phyloP scores from a whole-genome alignment of 1,140 invertebrate genomes.

The Drosophila arizonae region DNA sequence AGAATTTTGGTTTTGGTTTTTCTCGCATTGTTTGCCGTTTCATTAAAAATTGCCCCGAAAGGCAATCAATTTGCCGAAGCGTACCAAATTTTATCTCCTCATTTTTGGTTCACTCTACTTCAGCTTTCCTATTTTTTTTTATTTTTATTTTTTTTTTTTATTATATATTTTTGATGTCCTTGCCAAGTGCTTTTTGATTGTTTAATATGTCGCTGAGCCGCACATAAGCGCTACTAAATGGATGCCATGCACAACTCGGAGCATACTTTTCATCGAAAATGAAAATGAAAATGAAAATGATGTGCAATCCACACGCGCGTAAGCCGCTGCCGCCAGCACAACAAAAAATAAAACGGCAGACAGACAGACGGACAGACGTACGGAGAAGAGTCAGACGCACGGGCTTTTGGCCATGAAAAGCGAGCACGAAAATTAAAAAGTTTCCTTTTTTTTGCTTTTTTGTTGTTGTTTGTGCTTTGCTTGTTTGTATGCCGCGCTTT shows the following conservation, averaged over 20 bases:
- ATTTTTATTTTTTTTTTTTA: slow-evolving; percentile 12
- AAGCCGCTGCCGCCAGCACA: not conserved
- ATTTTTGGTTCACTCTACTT: slow-evolving; percentile 1
- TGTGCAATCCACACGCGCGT: slow-evolving; percentile 63
- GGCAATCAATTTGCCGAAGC: slow-evolving; percentile 63
- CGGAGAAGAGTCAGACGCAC: not conserved
- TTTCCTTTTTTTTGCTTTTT: slow-evolving; percentile 32
- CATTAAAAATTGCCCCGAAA: slow-evolving; percentile 78
- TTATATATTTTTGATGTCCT: slow-evolving; percentile 27
- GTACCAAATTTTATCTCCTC: slow-evolving; percentile 4
- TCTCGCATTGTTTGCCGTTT: slow-evolving; percentile 53
- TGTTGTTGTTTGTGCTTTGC: no score
- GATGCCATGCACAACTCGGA: slow-evolving; percentile 30
- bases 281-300: slow-evolving; percentile 61
- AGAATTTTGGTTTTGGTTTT: slow-evolving; percentile 2
- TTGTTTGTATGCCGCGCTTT: slow-evolving; percentile 41
- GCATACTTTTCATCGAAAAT: slow-evolving; percentile 39
- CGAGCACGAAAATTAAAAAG: slow-evolving; percentile 73
- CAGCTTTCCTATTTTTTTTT: not conserved
- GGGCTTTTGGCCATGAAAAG: slow-evolving; percentile 65
- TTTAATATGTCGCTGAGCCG: slow-evolving; percentile 76
- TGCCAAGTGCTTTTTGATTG: slow-evolving; percentile 75
- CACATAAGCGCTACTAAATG: slow-evolving; percentile 67
- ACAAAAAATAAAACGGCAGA: not conserved
- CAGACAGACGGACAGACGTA: not conserved